These are phyloP conservation scores for Enteromius viviparus DNA, from an alignment of 2,797 vertebrate genomes.

Conservation along the genomic window DNA sequence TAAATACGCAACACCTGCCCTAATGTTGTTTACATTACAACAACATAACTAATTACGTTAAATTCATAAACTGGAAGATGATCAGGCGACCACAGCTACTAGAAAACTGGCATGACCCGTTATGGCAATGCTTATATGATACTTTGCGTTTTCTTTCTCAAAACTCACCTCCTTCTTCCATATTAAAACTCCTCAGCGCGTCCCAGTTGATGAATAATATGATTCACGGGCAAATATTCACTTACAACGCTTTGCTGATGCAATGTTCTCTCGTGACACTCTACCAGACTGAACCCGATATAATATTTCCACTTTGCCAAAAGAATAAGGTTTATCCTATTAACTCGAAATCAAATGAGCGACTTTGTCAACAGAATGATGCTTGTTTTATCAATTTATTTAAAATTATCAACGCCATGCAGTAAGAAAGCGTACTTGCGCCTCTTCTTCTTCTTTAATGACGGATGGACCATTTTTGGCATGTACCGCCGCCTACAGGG, in stretches of 20 bases:
- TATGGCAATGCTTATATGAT: no score
- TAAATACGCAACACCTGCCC: background rate
- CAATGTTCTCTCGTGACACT: background rate
- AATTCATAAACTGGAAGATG: background rate
- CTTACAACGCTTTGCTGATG: background rate
- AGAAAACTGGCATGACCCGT: no score
- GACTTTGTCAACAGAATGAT: background rate
- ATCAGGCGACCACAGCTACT: background rate
- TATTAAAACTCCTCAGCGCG: constrained; percentile 42
- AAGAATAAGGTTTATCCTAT: background rate
- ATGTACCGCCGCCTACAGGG: background rate
- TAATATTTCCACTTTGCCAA: background rate
- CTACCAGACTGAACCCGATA: background rate
- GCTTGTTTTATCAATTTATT: background rate
- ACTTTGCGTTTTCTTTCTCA: background rate
- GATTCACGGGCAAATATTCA: background rate
- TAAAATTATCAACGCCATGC: background rate
- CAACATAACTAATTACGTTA: no score
- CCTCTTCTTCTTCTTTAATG: background rate
- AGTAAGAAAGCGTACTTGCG: background rate
- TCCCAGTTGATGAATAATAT: background rate
- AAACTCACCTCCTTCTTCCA: constrained; percentile 75
- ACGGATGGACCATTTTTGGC: background rate
- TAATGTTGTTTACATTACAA: no score
- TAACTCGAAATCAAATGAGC: background rate